Evolutionary conservation across 2,797 vertebrate species (phyloP), one percentile per base, ranked within the genome.

Genomic region (Orientallactaga sibirica): DNA sequence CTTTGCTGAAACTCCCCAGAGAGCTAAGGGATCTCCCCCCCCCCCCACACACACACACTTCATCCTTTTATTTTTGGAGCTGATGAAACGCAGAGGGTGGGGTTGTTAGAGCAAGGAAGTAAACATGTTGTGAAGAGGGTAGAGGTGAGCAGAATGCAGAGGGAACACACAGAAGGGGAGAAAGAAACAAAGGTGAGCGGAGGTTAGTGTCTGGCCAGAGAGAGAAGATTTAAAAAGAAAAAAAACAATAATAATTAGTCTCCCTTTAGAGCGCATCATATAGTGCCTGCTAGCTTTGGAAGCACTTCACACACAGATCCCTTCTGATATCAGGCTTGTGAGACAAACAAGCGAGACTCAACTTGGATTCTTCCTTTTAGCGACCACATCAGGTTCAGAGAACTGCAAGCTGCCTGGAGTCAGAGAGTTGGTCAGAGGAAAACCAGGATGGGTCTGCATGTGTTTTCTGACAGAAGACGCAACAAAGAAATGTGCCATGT

Each of bases 141-240:
- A 86, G 43, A 88, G 66, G 81, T 18, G 12, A 94, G 48, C 5
- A 27, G 68, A 90, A 52, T 76, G 22, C 7, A 25, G 73, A 87
- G 12, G 81, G 89, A 92, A 93, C 74, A 93, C 74, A 83, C 91
- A 90, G 64, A 64, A 24, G 41, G 67, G 55, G 87, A 48, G 77
- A 2, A 64, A 88, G 68, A 84, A 37, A 25, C 77, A 77, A 19
- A n/a, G 79, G 85, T 62, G 58, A 88, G 75, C 8, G 7, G 4
- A 75, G 66, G 62, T 12, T 25, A 85, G 41, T 15, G 52, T 33
- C 61, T 0, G 12, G 80, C 52, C 62, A 86, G 73, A 83, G 52
- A 79, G 52, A 61, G 80, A 91, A 80, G 41, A 77, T 8, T 71
- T 48, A 74, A 43, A 74, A 79, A 95, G 86, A 48, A 37, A 37